Percentiles rank a stretch among this genome's conserved stretches.
phyloP scores from a whole-genome alignment of 1,140 invertebrate species.

The Eupristina koningsbergeri region DNA sequence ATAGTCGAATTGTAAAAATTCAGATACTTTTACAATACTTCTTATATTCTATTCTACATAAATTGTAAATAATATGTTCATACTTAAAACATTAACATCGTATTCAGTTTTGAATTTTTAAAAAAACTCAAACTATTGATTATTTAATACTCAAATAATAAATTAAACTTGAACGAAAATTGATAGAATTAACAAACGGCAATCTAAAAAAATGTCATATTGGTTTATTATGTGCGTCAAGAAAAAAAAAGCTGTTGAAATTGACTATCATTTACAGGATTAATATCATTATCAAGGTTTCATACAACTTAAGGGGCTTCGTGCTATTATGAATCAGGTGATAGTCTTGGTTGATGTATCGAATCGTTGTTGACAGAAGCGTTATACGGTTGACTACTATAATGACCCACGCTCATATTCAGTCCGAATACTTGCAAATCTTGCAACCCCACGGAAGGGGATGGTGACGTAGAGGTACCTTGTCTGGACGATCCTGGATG shows the following conservation, averaged over 20 bases:
- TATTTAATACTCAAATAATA: too few species aligned
- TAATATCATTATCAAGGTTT: not conserved
- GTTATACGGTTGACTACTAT: not conserved
- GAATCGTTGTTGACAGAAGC: conserved; percentile 5
- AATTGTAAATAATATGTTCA: too few species aligned
- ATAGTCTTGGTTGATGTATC: conserved; percentile 6
- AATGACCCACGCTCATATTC: not conserved
- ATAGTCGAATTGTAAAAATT: too few species aligned
- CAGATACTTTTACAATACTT: too few species aligned
- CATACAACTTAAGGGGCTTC: not conserved
- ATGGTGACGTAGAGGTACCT: conserved; percentile 82
- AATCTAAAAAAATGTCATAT: too few species aligned
- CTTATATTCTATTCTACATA: too few species aligned
- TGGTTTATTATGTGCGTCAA: too few species aligned
- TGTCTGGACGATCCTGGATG: conserved; percentile 87
- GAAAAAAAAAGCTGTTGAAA: not conserved
- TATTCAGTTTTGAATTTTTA: too few species aligned
- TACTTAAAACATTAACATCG: too few species aligned
- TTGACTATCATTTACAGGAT: not conserved
- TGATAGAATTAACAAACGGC: too few species aligned
- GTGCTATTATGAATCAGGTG: conserved; percentile 10
- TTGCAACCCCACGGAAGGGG: conserved; percentile 4
- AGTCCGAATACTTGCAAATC: conserved; percentile 13
- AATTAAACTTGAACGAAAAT: too few species aligned
- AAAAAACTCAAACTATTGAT: too few species aligned